A percentile compares a stretch with the other conserved stretches of the same genome.
These are phyloP conservation scores for Mareca penelope DNA, from an alignment of 2,797 vertebrate genomes.

Conservation along the genomic window DNA sequence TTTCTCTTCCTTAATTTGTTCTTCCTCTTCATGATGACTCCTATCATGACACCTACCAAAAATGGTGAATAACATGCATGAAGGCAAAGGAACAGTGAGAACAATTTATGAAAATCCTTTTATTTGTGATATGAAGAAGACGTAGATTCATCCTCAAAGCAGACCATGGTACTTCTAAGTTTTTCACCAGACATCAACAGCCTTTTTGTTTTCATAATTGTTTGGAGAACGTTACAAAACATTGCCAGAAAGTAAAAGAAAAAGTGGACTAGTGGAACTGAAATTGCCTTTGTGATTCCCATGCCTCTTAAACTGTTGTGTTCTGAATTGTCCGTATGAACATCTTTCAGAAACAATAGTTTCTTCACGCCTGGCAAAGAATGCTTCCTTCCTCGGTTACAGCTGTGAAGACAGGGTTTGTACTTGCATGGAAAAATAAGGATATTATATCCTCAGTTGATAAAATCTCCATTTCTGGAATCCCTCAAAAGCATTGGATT, in stretches of 20 bases:
- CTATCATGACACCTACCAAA: background rate
- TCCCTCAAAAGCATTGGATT: background rate
- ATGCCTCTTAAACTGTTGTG: background rate
- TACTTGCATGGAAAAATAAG: background rate
- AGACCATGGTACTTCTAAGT: background rate
- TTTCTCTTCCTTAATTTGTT: background rate
- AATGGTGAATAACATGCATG: background rate
- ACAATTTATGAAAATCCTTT: background rate
- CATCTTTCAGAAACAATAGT: background rate
- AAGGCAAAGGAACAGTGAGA: background rate
- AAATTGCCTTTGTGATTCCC: background rate
- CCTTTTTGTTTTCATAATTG: background rate
- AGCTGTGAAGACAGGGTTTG: background rate
- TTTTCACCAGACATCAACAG: accelerated
- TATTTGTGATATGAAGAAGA: background rate
- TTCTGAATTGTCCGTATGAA: background rate
- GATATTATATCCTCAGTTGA: background rate
- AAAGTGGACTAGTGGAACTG: background rate
- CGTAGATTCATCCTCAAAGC: background rate
- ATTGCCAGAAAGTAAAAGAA: background rate
- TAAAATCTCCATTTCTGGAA: background rate
- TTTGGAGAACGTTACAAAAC: background rate
- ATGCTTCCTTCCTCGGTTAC: conserved; percentile 2
- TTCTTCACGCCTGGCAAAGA: background rate
- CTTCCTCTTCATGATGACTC: background rate